A percentile compares a stretch with the other conserved stretches of the same genome.
phyloP scores from a whole-genome alignment of 2,888 invertebrate species.

The Myopa testacea region DNA sequence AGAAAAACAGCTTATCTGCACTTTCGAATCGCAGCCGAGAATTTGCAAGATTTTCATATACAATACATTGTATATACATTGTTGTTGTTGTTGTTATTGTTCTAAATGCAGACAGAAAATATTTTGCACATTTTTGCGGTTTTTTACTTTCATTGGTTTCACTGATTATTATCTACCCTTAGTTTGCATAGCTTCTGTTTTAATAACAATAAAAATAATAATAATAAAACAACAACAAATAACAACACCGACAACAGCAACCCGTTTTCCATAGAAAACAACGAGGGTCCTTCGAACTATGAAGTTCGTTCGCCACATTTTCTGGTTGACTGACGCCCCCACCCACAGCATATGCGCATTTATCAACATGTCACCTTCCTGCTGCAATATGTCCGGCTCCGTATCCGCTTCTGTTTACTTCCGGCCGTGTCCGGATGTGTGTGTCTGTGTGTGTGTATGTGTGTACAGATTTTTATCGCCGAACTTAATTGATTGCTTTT shows the following conservation, averaged over 20 bases:
- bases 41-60: no score
- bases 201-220: no score
- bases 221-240: no score
- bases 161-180: not conserved
- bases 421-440: constrained; percentile 17
- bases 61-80: no score
- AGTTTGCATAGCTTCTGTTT: no score
- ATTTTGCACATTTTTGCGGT: not conserved
- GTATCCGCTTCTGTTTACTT: constrained; percentile 18
- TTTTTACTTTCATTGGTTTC: not conserved
- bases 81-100: not conserved
- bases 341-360: constrained; percentile 10
- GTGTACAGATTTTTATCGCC: constrained; percentile 40
- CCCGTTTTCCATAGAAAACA: not conserved
- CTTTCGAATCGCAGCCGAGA: not conserved
- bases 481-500: constrained; percentile 53
- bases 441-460: constrained; percentile 1
- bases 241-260: no score
- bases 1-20: not conserved
- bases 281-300: not conserved
- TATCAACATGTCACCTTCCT: constrained; percentile 29
- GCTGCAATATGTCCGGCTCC: constrained; percentile 19
- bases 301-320: not conserved
- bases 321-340: not conserved
- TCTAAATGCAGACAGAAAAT: not conserved